These are phyloP conservation scores for Sturnira hondurensis DNA, from an alignment of 2,113 vertebrate species.

Conservation along the genomic window DNA sequence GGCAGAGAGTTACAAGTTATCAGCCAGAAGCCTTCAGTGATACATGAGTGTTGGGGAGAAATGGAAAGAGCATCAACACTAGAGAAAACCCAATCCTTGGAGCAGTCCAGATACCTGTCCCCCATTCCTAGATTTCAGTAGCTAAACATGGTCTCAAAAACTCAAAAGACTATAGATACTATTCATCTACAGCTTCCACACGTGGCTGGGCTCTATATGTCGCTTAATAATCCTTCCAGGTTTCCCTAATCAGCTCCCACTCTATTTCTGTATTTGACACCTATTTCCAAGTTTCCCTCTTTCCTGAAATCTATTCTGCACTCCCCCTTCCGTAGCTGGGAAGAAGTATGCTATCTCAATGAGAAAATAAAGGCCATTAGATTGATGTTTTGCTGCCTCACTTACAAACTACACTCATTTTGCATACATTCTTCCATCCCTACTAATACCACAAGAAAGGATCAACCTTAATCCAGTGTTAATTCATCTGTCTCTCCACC, in stretches of 20 bases:
- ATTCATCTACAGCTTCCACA: neutral
- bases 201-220: neutral
- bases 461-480: neutral
- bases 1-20: neutral
- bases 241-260: neutral
- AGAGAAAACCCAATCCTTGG: neutral
- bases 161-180: neutral
- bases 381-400: neutral
- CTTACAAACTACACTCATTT: neutral
- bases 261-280: neutral
- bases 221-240: neutral
- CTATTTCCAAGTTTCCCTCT: neutral
- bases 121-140: neutral
- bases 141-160: neutral
- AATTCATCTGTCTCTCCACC: neutral
- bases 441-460: neutral
- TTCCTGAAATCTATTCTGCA: neutral
- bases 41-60: neutral
- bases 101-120: neutral
- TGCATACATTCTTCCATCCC: neutral
- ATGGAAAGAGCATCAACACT: neutral
- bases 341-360: neutral
- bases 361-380: neutral
- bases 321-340: neutral
- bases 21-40: neutral